These are phyloP conservation scores for Vesta saturnalis DNA, from an alignment of 2,888 invertebrate genomes.

Conservation along the genomic window DNA sequence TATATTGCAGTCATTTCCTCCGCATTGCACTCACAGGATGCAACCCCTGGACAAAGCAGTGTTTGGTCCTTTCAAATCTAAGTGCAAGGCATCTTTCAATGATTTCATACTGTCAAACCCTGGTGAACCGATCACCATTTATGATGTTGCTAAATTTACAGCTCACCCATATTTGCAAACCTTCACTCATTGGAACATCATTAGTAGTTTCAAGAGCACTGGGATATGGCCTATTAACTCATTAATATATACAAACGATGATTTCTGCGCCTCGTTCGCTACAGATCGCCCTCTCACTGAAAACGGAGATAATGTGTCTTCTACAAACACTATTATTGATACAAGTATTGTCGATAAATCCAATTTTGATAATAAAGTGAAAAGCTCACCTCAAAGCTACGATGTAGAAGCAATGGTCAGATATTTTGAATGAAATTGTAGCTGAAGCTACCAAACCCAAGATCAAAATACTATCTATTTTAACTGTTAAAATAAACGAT, in stretches of 20 bases:
- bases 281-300: slow-evolving; percentile 7
- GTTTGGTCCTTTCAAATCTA: slow-evolving; percentile 10
- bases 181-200: slow-evolving; percentile 12
- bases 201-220: slow-evolving; percentile 11
- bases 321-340: slow-evolving; percentile 7
- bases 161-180: slow-evolving; percentile 3
- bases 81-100: slow-evolving; percentile 3
- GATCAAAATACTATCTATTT: background rate
- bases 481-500: background rate
- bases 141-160: slow-evolving; percentile 10
- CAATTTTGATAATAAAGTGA: slow-evolving; percentile 12
- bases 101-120: slow-evolving; percentile 1
- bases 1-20: slow-evolving; percentile 19
- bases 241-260: slow-evolving; percentile 3
- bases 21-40: slow-evolving; percentile 14
- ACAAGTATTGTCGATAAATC: slow-evolving; percentile 14
- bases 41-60: slow-evolving; percentile 12
- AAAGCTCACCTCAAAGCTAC: slow-evolving; percentile 10
- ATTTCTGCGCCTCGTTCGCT: slow-evolving; percentile 8
- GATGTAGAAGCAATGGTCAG: slow-evolving; percentile 14
- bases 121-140: background rate
- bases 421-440: background rate
- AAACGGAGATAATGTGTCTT: background rate
- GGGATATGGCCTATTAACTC: slow-evolving; percentile 11
- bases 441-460: slow-evolving; percentile 10